Evolutionary conservation across 2,797 vertebrate genomes (phyloP).

Genomic region (Lophius americanus): DNA sequence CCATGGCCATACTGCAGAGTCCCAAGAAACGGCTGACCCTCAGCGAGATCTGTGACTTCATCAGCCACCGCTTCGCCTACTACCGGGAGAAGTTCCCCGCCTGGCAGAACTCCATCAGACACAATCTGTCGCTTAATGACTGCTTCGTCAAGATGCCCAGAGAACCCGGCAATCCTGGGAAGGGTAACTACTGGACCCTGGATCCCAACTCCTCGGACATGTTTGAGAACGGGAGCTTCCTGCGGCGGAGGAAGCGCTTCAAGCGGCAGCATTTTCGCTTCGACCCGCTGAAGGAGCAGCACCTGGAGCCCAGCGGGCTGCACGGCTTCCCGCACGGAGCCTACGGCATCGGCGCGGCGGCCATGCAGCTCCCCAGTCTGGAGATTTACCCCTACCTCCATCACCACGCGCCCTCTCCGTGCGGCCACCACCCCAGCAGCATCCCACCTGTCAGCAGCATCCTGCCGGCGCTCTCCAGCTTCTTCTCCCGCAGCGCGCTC

Average conservation of each 20-base stretch:
- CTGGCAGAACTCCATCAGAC: slow-evolving; percentile 88
- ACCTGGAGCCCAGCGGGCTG: slow-evolving; percentile 69
- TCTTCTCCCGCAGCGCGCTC: slow-evolving; percentile 79
- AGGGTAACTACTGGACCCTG: slow-evolving; percentile 91
- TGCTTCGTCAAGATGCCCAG: slow-evolving; percentile 87
- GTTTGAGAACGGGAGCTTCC: slow-evolving; percentile 92
- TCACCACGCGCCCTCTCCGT: slow-evolving; percentile 67
- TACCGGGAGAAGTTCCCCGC: slow-evolving; percentile 90
- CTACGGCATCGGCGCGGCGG: slow-evolving; percentile 72
- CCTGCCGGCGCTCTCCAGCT: slow-evolving; percentile 81
- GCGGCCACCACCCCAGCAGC: slow-evolving; percentile 45
- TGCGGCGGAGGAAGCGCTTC: slow-evolving; percentile 89
- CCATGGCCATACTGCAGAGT: slow-evolving; percentile 92
- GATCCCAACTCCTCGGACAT: slow-evolving; percentile 91
- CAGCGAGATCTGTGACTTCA: slow-evolving; percentile 92
- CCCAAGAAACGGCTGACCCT: slow-evolving; percentile 89
- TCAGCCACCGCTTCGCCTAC: slow-evolving; percentile 88
- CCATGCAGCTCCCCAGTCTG: slow-evolving; percentile 78
- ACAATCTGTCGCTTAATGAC: slow-evolving; percentile 88
- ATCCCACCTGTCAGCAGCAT: slow-evolving; percentile 81
- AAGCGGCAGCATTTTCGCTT: slow-evolving; percentile 83
- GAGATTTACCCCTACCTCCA: slow-evolving; percentile 80
- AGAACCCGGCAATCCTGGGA: slow-evolving; percentile 90
- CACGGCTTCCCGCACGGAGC: slow-evolving; percentile 71
- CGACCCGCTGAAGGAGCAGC: slow-evolving; percentile 78